phyloP scores from a whole-genome alignment of 1,140 invertebrate species.

The Achatina immaculata region DNA sequence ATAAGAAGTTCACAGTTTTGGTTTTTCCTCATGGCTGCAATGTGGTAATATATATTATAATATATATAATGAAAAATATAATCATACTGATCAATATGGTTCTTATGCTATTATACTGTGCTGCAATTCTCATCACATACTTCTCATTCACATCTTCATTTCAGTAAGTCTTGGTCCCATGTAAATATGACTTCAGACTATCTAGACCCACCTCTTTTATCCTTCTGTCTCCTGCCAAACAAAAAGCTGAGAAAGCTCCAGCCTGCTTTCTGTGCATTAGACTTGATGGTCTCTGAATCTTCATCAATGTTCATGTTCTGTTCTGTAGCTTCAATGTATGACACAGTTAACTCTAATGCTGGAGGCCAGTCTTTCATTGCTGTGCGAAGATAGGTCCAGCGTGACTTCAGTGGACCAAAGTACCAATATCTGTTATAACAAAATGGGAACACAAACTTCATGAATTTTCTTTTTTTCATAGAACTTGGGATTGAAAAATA shows the following conservation, averaged over 20 bases:
- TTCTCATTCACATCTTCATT: too few species aligned
- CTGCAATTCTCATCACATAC: too few species aligned
- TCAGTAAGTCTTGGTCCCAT: too few species aligned
- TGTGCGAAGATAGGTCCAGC: constrained; percentile 79
- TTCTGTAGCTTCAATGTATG: constrained; percentile 75
- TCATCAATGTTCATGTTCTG: constrained; percentile 48
- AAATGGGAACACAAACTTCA: not conserved
- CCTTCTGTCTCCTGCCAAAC: constrained; percentile 19
- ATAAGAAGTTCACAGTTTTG: too few species aligned
- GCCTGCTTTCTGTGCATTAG: constrained; percentile 6
- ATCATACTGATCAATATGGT: too few species aligned
- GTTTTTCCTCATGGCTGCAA: too few species aligned
- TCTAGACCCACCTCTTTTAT: not conserved
- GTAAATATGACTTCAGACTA: not conserved
- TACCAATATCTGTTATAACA: constrained; percentile 81
- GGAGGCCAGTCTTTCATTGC: constrained; percentile 79
- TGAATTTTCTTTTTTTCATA: too few species aligned
- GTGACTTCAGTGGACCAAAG: constrained; percentile 81
- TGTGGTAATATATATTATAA: too few species aligned
- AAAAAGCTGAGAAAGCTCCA: constrained; percentile 55
- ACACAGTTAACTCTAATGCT: constrained; percentile 78
- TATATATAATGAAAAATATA: too few species aligned
- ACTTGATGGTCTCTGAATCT: constrained; percentile 11
- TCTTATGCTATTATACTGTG: too few species aligned
- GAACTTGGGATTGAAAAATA: too few species aligned